Percentiles rank a stretch among this genome's conserved stretches.
Evolutionary conservation across 2,888 invertebrate genomes (phyloP).

Genomic region (Parnassius orleans): DNA sequence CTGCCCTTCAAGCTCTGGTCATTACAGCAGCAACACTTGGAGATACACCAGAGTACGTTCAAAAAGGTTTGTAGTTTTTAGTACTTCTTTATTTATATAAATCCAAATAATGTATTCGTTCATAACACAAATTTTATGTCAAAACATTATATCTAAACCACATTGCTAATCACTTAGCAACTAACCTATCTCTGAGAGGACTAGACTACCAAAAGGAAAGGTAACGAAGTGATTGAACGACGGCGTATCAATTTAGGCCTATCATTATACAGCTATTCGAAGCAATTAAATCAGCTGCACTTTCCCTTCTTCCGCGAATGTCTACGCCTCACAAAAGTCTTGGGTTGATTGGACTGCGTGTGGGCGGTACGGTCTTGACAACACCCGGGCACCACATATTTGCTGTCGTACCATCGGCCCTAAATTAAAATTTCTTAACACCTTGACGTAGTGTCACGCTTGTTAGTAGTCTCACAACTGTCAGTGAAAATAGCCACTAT

Average conservation of each 20-base stretch:
- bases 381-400: conserved; percentile 32
- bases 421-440: conserved; percentile 27
- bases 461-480: not conserved
- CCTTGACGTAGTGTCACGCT: conserved; percentile 13
- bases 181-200: not conserved
- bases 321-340: conserved; percentile 33
- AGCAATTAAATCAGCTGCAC: conserved; percentile 33
- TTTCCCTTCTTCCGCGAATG: conserved; percentile 33
- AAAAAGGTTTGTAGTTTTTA: conserved; percentile 58
- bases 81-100: not conserved
- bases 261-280: conserved; percentile 15
- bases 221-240: conserved; percentile 10
- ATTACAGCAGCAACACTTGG: conserved; percentile 75
- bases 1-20: conserved; percentile 71
- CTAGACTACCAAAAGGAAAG: conserved; percentile 12
- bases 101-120: no score
- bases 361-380: conserved; percentile 44
- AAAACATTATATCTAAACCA: no score
- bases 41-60: conserved; percentile 72
- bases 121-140: no score
- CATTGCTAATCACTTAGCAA: no score
- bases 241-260: conserved; percentile 12
- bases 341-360: conserved; percentile 35
- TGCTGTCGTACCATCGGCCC: conserved; percentile 32
- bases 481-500: no score